Evolutionary conservation across 2,888 invertebrate species (phyloP).

Genomic region (Cremastinae sp.): DNA sequence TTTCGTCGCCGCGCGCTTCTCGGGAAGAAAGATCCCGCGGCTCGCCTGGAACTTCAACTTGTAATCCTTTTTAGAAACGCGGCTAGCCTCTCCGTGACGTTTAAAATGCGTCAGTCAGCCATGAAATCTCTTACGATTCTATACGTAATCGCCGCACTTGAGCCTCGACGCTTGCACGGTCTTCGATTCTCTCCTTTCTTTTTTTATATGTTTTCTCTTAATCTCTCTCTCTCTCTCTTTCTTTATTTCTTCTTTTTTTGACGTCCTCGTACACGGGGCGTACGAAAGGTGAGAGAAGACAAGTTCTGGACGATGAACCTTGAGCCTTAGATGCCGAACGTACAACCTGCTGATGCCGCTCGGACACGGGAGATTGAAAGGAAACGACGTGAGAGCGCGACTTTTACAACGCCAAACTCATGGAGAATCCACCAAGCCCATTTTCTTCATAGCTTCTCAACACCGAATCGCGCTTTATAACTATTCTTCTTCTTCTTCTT

Average conservation of each 20-base stretch:
- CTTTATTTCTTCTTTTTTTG: not conserved
- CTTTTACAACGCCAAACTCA: slow-evolving; percentile 3
- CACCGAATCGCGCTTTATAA: not conserved
- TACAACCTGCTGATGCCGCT: not conserved
- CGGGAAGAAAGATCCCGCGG: not conserved
- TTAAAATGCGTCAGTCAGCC: slow-evolving; percentile 23
- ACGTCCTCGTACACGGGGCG: slow-evolving; percentile 1
- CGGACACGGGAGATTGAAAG: not conserved
- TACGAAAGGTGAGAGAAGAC: not conserved
- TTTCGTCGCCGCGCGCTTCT: too few relatives aligned
- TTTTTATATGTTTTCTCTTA: too few relatives aligned
- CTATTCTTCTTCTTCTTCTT: not conserved
- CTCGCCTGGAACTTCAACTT: not conserved
- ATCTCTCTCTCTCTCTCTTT: too few relatives aligned
- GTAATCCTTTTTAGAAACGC: slow-evolving; percentile 19
- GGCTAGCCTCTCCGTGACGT: not conserved
- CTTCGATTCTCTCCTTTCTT: too few relatives aligned
- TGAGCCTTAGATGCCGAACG: not conserved
- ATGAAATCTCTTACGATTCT: slow-evolving; percentile 19
- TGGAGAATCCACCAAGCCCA: slow-evolving; percentile 14
- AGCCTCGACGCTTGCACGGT: not conserved
- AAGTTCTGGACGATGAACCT: slow-evolving; percentile 30
- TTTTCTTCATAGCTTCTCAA: too few relatives aligned
- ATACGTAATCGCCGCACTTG: not conserved
- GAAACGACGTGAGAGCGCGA: slow-evolving; percentile 20